Evolutionary conservation across 2,888 invertebrate genomes (phyloP).

Genomic region (Anthophora plumipes): DNA sequence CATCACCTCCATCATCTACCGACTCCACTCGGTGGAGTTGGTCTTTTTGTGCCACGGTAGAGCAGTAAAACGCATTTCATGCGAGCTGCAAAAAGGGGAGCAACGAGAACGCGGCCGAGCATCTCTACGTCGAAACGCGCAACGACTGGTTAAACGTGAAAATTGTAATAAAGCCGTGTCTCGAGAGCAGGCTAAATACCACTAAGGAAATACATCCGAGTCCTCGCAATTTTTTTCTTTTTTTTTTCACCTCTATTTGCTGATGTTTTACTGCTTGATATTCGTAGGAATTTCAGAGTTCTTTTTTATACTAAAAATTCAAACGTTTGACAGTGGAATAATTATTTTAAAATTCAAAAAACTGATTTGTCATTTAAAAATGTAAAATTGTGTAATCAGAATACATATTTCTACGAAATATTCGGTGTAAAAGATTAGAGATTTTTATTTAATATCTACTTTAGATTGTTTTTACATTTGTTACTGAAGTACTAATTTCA

Average conservation of each 20-base stretch:
- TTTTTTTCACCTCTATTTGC: neutral
- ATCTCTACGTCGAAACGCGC: constrained; percentile 50
- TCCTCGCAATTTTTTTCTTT: neutral
- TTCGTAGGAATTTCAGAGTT: neutral
- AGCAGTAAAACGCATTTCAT: constrained; percentile 73
- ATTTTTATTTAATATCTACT: too few species aligned
- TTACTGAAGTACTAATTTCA: too few species aligned
- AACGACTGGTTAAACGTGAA: constrained; percentile 61
- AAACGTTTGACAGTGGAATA: neutral
- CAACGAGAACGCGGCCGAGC: constrained; percentile 49
- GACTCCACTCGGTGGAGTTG: constrained; percentile 47
- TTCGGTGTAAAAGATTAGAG: too few species aligned
- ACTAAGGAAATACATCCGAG: neutral
- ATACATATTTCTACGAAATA: too few species aligned
- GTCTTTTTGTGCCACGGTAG: constrained; percentile 60
- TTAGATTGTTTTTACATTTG: too few species aligned
- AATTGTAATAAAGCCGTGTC: constrained; percentile 53
- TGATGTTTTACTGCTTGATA: neutral
- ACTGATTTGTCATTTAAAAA: neutral
- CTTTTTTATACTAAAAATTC: neutral
- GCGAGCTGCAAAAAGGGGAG: constrained; percentile 58
- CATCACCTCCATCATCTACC: constrained; percentile 71
- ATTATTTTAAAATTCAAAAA: neutral
- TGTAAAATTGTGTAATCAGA: too few species aligned
- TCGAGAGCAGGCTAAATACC: neutral